Percentiles rank a stretch among this genome's conserved stretches.
Evolutionary conservation across 2,888 invertebrate species (phyloP).

Genomic region (Idaea biselata): DNA sequence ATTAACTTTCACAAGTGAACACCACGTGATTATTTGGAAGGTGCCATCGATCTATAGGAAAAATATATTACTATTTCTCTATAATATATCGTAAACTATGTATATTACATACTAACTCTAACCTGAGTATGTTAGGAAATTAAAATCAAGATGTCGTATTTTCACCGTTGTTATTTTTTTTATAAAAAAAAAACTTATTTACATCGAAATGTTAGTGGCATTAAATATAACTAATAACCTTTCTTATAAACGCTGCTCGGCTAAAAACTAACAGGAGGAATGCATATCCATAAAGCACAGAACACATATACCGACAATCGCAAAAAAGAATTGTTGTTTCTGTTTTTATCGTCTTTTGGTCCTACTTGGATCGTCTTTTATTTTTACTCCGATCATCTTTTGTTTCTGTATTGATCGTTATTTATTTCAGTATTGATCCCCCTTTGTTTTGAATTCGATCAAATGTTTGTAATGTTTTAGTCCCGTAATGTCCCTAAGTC

Average conservation of each 20-base stretch:
- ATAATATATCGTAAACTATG: constrained; percentile 1
- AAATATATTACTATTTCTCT: constrained; percentile 5
- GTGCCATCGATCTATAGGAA: constrained; percentile 4
- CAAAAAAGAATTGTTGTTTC: no score
- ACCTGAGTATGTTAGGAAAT: constrained; percentile 3
- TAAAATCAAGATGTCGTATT: constrained; percentile 3
- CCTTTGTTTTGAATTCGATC: no score
- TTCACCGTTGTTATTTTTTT: constrained; percentile 26
- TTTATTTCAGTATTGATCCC: no score
- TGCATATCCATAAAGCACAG: no score
- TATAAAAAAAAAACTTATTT: constrained; percentile 78
- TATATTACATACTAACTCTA: constrained; percentile 2
- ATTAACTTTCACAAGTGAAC: not conserved
- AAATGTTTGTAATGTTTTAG: no score
- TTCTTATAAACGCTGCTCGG: not conserved
- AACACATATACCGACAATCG: no score
- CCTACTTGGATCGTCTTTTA: no score
- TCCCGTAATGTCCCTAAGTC: no score
- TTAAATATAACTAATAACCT: constrained; percentile 43
- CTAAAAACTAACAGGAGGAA: not conserved
- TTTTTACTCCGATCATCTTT: no score
- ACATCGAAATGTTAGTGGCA: constrained; percentile 58
- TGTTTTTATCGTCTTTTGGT: no score
- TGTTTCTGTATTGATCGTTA: no score
- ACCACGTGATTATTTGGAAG: not conserved